phyloP scores from a whole-genome alignment of 2,797 vertebrate species.

The Kryptolebias ocellatus region DNA sequence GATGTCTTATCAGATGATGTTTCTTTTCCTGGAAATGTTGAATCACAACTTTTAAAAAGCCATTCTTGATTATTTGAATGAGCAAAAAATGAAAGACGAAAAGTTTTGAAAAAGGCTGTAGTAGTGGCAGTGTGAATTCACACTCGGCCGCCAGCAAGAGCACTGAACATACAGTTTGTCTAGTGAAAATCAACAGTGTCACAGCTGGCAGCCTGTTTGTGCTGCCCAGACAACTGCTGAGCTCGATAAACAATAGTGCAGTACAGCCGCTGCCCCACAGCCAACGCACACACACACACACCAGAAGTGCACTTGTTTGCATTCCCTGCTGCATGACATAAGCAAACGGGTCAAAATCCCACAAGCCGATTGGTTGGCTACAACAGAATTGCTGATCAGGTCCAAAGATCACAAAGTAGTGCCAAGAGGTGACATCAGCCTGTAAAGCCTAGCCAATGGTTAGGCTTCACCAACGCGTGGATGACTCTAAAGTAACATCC shows the following conservation, averaged over 20 bases:
- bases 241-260: slow-evolving; percentile 66
- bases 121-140: slow-evolving; percentile 30
- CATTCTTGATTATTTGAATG: neutral
- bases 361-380: slow-evolving; percentile 61
- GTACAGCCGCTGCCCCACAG: slow-evolving; percentile 14
- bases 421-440: slow-evolving; percentile 80
- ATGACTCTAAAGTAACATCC: slow-evolving; percentile 75
- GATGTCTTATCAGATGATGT: neutral
- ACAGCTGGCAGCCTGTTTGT: slow-evolving; percentile 77
- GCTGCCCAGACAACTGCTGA: slow-evolving; percentile 60
- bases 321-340: slow-evolving; percentile 79
- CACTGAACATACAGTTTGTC: slow-evolving; percentile 54
- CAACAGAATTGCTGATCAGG: slow-evolving; percentile 76
- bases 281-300: slow-evolving; percentile 24
- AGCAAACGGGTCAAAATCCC: slow-evolving; percentile 53
- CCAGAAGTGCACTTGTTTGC: slow-evolving; percentile 65
- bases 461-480: slow-evolving; percentile 57
- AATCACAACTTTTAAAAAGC: neutral
- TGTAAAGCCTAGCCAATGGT: slow-evolving; percentile 69
- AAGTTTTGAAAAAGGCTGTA: slow-evolving; percentile 13
- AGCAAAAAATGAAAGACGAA: neutral
- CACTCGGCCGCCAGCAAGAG: slow-evolving; percentile 38
- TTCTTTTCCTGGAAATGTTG: neutral
- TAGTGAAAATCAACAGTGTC: slow-evolving; percentile 70
- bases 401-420: slow-evolving; percentile 77